These are phyloP conservation scores for Hydrocynus forskahlii DNA, from an alignment of 2,797 vertebrate species.

Conservation along the genomic window DNA sequence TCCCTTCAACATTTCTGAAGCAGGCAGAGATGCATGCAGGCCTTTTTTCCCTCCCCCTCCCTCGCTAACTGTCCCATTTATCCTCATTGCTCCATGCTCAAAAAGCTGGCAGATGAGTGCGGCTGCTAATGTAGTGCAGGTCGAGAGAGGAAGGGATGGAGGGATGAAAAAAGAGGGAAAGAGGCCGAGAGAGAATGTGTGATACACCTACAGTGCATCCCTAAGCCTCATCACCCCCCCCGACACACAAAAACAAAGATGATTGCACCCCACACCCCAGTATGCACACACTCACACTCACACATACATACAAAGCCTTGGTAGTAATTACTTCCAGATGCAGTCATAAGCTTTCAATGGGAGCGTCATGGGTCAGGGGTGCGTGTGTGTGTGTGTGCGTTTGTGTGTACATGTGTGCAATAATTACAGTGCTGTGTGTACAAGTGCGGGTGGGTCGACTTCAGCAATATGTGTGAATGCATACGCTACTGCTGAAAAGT, in stretches of 20 bases:
- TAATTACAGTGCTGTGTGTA: slow-evolving; percentile 36
- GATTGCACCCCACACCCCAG: slow-evolving; percentile 79
- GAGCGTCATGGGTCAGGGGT: slow-evolving; percentile 84
- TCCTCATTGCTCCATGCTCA: slow-evolving; percentile 86
- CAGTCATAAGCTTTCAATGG: slow-evolving; percentile 97
- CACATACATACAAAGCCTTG: slow-evolving; percentile 85
- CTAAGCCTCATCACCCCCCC: slow-evolving; percentile 68
- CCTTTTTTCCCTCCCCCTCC: slow-evolving; percentile 68
- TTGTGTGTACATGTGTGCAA: slow-evolving; percentile 49
- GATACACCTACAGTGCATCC: slow-evolving; percentile 89
- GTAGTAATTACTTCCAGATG: slow-evolving; percentile 98
- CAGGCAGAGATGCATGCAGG: slow-evolving; percentile 37
- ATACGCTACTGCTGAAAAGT: background rate
- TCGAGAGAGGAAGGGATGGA: slow-evolving; percentile 72
- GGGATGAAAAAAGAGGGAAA: slow-evolving; percentile 82
- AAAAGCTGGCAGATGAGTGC: slow-evolving; percentile 87
- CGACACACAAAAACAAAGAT: slow-evolving; percentile 86
- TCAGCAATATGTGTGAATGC: background rate
- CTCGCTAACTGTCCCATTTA: slow-evolving; percentile 73
- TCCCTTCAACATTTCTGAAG: slow-evolving; percentile 58
- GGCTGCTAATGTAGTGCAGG: slow-evolving; percentile 92
- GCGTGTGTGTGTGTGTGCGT: slow-evolving; percentile 34
- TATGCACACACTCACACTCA: slow-evolving; percentile 31
- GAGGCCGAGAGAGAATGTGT: slow-evolving; percentile 76
- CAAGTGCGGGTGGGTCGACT: slow-evolving; percentile 35